Evolutionary conservation across 2,888 invertebrate genomes (phyloP).

Genomic region (Tetramorium bicarinatum): DNA sequence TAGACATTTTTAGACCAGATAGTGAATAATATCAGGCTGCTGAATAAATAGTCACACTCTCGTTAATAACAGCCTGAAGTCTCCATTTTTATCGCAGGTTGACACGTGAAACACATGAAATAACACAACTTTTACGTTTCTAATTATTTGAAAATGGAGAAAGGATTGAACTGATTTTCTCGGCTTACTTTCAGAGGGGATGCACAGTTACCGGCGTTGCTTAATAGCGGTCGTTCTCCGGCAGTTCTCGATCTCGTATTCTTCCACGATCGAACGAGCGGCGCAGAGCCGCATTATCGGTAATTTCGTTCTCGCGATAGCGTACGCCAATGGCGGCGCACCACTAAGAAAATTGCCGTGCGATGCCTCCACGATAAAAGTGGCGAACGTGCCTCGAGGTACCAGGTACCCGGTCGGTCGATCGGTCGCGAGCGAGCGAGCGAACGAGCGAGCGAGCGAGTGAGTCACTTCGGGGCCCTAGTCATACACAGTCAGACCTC

Average conservation of each 20-base stretch:
- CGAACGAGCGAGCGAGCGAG: slow-evolving; percentile 54
- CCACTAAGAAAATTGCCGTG: slow-evolving; percentile 66
- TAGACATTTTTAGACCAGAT: slow-evolving; percentile 1
- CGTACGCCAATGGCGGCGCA: slow-evolving; percentile 59
- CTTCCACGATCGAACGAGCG: slow-evolving; percentile 21
- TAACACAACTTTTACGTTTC: not conserved
- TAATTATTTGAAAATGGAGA: not conserved
- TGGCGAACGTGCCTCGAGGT: slow-evolving; percentile 69
- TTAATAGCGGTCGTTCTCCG: not conserved
- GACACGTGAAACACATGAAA: not conserved
- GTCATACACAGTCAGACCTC: slow-evolving; percentile 24
- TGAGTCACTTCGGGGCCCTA: slow-evolving; percentile 58
- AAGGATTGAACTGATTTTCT: not conserved
- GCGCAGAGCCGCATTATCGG: slow-evolving; percentile 55
- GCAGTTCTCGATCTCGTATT: slow-evolving; percentile 28
- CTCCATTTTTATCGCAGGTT: not conserved
- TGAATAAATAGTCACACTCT: not conserved
- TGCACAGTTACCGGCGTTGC: not conserved
- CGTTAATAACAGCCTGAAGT: slow-evolving; percentile 1
- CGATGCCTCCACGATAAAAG: slow-evolving; percentile 71
- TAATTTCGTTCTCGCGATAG: slow-evolving; percentile 60
- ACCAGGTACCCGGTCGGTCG: slow-evolving; percentile 73
- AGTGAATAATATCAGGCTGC: too few relatives aligned
- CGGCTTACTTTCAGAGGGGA: not conserved
- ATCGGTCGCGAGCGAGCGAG: slow-evolving; percentile 48